Conservation (phyloP, 2,888 invertebrate genomes). For the Drosophila mulleri region DNA sequence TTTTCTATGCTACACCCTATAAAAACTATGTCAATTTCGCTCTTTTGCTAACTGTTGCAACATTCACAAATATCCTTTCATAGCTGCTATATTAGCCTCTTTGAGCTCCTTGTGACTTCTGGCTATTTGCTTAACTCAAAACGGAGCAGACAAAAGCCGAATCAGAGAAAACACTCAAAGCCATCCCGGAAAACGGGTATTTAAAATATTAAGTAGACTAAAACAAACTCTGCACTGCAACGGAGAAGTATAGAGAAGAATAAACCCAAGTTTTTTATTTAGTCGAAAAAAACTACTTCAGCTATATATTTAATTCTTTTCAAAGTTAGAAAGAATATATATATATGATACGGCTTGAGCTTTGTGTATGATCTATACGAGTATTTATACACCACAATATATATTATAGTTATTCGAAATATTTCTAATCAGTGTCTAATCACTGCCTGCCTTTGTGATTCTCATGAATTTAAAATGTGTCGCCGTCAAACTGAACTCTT, state of each 20-base stretch:
- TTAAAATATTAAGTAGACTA: too few relatives aligned
- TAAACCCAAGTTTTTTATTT: too few relatives aligned
- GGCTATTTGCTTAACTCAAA: not conserved
- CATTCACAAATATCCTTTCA: not conserved
- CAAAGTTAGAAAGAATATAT: too few relatives aligned
- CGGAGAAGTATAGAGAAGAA: too few relatives aligned
- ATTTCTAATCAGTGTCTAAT: not conserved
- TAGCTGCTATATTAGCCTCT: not conserved
- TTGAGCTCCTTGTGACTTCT: not conserved
- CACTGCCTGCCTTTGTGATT: not conserved
- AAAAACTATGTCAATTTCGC: not conserved
- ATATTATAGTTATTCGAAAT: not conserved
- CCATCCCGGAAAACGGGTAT: not conserved
- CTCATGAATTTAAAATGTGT: too few relatives aligned
- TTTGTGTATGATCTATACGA: too few relatives aligned
- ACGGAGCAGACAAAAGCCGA: not conserved
- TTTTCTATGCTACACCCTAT: not conserved
- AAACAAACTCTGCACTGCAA: too few relatives aligned
- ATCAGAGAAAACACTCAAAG: not conserved
- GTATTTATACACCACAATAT: not conserved
- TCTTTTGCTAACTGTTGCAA: not conserved
- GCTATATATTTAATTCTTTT: too few relatives aligned
- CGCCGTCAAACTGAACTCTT: not conserved
- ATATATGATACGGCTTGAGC: too few relatives aligned
- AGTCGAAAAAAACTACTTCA: too few relatives aligned